A percentile compares a stretch with the other conserved stretches of the same genome.
Evolutionary conservation across 2,888 invertebrate species (phyloP).

Genomic region (Sarcophaga subvicina): DNA sequence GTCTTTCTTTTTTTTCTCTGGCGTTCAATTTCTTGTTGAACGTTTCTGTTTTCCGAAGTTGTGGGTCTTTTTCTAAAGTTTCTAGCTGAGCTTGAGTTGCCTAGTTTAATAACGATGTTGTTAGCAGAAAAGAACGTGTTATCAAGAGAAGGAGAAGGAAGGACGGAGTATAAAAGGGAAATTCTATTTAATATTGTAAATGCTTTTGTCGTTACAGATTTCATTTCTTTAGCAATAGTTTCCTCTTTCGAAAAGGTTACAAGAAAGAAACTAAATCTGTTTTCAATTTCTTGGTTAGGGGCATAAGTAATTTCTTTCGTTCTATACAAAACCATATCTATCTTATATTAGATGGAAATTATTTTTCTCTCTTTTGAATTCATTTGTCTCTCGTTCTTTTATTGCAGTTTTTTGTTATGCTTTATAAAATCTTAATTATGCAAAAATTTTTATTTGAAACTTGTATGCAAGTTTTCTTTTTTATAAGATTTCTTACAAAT

Average conservation of each 20-base stretch:
- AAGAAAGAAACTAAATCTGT: background rate
- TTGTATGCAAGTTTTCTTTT: slow-evolving; percentile 34
- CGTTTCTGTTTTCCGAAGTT: slow-evolving; percentile 3
- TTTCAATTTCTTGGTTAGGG: background rate
- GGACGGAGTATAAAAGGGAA: background rate
- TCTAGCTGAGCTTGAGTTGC: slow-evolving; percentile 1
- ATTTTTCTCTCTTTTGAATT: background rate
- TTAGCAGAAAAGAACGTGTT: too few species aligned
- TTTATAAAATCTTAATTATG: slow-evolving; percentile 57
- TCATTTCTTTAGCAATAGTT: slow-evolving; percentile 1
- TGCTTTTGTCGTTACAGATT: slow-evolving; percentile 42
- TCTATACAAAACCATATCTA: background rate
- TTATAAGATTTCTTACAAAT: slow-evolving; percentile 21
- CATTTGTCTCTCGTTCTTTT: background rate
- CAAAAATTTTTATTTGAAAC: slow-evolving; percentile 49
- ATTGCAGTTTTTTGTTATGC: background rate
- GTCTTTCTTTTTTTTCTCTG: background rate
- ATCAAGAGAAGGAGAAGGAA: background rate
- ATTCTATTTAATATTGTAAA: slow-evolving; percentile 46
- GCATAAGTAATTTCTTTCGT: background rate
- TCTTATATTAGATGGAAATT: background rate
- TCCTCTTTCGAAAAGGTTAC: background rate
- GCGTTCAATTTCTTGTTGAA: background rate
- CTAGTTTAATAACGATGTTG: background rate
- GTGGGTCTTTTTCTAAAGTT: slow-evolving; percentile 21